These are phyloP conservation scores for Urocolius indicus DNA, from an alignment of 2,113 vertebrate genomes.

Conservation along the genomic window DNA sequence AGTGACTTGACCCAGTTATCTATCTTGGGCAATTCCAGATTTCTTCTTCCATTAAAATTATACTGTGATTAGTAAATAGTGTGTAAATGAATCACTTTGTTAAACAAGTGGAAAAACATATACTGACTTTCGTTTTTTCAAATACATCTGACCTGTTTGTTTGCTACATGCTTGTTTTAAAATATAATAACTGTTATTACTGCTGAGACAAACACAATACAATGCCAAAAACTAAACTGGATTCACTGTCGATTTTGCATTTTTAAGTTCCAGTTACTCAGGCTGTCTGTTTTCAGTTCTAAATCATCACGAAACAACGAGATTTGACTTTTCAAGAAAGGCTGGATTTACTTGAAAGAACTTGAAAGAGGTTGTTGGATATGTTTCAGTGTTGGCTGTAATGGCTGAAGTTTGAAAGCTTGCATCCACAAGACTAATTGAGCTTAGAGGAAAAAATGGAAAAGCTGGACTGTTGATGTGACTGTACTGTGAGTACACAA, in stretches of 20 bases:
- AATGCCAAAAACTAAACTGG: conserved; percentile 30
- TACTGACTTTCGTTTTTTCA: neutral
- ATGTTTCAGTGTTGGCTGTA: conserved; percentile 23
- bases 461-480: neutral
- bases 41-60: conserved; percentile 23
- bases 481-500: neutral
- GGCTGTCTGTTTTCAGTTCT: conserved; percentile 37
- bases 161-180: conserved; percentile 25
- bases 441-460: neutral
- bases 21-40: neutral
- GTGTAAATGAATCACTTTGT: conserved; percentile 25
- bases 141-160: conserved; percentile 14
- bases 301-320: conserved; percentile 25
- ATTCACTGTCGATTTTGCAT: neutral
- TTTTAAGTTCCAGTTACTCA: conserved; percentile 30
- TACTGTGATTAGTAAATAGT: neutral
- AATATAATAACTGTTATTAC: conserved; percentile 28
- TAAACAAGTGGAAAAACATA: conserved; percentile 30
- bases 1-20: conserved; percentile 23
- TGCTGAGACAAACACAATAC: conserved; percentile 24
- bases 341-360: conserved; percentile 64
- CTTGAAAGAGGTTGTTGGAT: conserved; percentile 36
- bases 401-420: conserved; percentile 34
- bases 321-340: conserved; percentile 49
- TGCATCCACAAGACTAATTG: neutral